Evolutionary conservation across 1,140 invertebrate genomes (phyloP).

Genomic region (Neodiprion lecontei): DNA sequence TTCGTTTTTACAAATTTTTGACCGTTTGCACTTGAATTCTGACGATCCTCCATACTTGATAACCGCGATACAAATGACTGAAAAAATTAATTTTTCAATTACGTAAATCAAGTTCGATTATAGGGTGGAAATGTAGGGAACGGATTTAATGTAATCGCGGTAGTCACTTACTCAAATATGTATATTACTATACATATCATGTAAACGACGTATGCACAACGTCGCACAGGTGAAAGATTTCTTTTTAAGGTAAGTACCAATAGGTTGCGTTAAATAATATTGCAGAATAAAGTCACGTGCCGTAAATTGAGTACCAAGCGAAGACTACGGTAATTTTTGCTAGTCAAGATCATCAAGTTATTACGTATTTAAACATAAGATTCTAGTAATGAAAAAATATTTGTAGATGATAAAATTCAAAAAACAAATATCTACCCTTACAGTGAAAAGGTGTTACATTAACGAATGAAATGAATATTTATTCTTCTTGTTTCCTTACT

Average conservation of each 20-base stretch:
- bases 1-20: no score
- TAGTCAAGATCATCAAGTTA: neutral
- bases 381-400: neutral
- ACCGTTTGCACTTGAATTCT: no score
- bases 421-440: no score
- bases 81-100: no score
- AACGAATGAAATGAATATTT: no score
- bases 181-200: constrained; percentile 34
- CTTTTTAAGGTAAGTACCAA: neutral
- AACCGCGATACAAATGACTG: no score
- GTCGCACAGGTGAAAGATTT: neutral
- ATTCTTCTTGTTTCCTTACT: neutral
- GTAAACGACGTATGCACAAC: constrained; percentile 33
- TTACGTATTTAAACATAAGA: neutral
- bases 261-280: neutral
- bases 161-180: constrained; percentile 35
- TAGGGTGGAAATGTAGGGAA: neutral
- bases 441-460: no score
- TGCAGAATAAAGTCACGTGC: neutral
- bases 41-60: no score
- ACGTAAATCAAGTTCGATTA: neutral
- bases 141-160: constrained; percentile 32
- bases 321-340: neutral
- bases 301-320: neutral
- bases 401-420: neutral